Evolutionary conservation across 2,888 invertebrate genomes (phyloP).

Genomic region (Lissonota sp.): DNA sequence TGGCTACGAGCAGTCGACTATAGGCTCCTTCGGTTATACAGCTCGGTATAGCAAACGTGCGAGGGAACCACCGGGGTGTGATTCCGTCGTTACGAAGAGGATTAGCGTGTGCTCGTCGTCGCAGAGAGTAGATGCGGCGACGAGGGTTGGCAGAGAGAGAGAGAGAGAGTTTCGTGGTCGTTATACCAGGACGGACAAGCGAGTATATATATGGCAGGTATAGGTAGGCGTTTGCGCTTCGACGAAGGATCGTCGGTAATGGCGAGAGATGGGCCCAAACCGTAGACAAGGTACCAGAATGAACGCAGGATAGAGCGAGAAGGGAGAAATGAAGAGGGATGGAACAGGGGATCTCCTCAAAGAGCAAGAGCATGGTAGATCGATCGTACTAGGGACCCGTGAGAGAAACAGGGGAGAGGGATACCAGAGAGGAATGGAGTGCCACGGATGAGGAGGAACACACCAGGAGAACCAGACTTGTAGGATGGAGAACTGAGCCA

Average conservation of each 20-base stretch:
- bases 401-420: constrained; percentile 35
- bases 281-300: constrained; percentile 48
- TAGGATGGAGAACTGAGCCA: constrained; percentile 76
- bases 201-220: constrained; percentile 2
- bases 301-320: not conserved
- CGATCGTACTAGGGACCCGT: constrained; percentile 24
- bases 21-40: not conserved
- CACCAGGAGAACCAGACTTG: constrained; percentile 63
- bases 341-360: constrained; percentile 5
- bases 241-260: constrained; percentile 60
- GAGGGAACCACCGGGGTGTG: constrained; percentile 63
- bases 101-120: constrained; percentile 71
- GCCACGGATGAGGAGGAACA: constrained; percentile 33
- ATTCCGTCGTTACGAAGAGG: constrained; percentile 73
- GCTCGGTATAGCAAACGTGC: not conserved
- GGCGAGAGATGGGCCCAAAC: constrained; percentile 51
- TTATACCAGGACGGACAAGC: constrained; percentile 41
- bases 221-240: constrained; percentile 34
- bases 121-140: constrained; percentile 37
- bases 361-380: constrained; percentile 19
- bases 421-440: constrained; percentile 10
- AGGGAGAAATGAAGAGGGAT: not conserved
- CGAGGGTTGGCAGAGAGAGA: not conserved
- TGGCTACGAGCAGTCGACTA: no score
- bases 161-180: constrained; percentile 40